phyloP scores from a whole-genome alignment of 2,888 invertebrate genomes.

The Rambutsinella grinnellia region DNA sequence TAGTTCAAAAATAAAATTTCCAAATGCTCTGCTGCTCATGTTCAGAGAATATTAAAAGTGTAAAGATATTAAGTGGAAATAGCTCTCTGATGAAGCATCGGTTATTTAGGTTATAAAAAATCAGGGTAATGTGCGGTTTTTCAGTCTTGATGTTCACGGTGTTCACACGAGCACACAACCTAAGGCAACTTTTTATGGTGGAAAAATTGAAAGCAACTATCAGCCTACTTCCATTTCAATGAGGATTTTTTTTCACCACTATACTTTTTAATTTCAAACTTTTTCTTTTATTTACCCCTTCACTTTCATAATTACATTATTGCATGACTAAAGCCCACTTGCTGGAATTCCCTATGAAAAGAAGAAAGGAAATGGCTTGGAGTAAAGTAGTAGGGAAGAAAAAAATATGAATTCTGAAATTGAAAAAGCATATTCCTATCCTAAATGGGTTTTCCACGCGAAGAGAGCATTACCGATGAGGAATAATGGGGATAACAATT shows the following conservation, averaged over 20 bases:
- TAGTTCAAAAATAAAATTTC: too few species aligned
- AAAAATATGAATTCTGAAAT: constrained; percentile 22
- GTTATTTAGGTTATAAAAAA: too few species aligned
- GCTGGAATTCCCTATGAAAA: constrained; percentile 1
- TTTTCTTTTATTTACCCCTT: constrained; percentile 14
- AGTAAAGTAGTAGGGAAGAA: background rate
- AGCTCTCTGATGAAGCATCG: too few species aligned
- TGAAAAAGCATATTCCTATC: constrained; percentile 25
- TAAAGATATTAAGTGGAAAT: too few species aligned
- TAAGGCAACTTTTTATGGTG: too few species aligned
- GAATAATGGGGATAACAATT: too few species aligned
- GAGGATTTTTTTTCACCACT: background rate
- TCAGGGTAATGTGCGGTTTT: too few species aligned
- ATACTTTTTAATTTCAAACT: constrained; percentile 35
- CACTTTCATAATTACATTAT: constrained; percentile 42
- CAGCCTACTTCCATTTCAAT: constrained; percentile 26
- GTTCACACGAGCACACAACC: too few species aligned
- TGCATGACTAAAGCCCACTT: constrained; percentile 39
- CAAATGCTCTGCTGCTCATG: too few species aligned
- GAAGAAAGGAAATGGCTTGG: background rate
- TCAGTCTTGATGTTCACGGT: too few species aligned
- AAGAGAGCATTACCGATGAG: too few species aligned
- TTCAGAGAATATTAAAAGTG: too few species aligned
- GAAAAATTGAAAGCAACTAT: constrained; percentile 12
- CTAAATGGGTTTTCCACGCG: constrained; percentile 24